phyloP scores from a whole-genome alignment of 37 sponge, comb jelly and placozoan species.

The Spongilla lacustris region DNA sequence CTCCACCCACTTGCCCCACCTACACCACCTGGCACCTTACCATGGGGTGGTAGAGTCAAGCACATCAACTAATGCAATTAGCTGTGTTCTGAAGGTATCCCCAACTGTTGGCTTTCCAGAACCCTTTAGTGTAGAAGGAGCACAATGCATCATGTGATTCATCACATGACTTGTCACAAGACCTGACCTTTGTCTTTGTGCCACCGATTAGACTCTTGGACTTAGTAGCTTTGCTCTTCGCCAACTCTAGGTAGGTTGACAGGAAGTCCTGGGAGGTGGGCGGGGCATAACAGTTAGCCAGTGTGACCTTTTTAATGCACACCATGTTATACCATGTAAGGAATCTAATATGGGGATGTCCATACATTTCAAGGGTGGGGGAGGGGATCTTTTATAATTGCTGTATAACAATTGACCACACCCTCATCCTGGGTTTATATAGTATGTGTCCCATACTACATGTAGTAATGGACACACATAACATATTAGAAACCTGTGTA shows the following conservation, averaged over 20 bases:
- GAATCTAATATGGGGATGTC: too few relatives aligned
- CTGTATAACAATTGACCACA: too few relatives aligned
- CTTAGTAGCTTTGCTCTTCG: constrained; percentile 57
- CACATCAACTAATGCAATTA: constrained; percentile 85
- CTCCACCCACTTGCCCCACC: not conserved
- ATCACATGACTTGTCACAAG: not conserved
- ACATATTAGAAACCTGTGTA: too few relatives aligned
- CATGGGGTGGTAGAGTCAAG: constrained; percentile 91
- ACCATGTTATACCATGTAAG: too few relatives aligned
- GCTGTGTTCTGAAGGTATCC: constrained; percentile 93
- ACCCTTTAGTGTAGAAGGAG: not conserved
- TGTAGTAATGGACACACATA: too few relatives aligned
- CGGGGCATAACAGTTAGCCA: too few relatives aligned
- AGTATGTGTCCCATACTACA: too few relatives aligned
- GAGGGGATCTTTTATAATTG: too few relatives aligned
- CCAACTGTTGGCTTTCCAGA: constrained; percentile 89
- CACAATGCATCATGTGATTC: not conserved
- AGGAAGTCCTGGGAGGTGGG: constrained; percentile 64
- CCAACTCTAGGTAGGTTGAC: constrained; percentile 73
- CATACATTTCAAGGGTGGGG: too few relatives aligned
- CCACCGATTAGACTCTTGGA: constrained; percentile 68
- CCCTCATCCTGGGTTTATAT: too few relatives aligned
- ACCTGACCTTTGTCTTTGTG: constrained; percentile 74
- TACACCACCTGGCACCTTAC: constrained; percentile 20
- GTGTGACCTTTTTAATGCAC: too few relatives aligned